phyloP scores from a whole-genome alignment of 2,797 vertebrate species.

The Neosilurus mollespiculum region DNA sequence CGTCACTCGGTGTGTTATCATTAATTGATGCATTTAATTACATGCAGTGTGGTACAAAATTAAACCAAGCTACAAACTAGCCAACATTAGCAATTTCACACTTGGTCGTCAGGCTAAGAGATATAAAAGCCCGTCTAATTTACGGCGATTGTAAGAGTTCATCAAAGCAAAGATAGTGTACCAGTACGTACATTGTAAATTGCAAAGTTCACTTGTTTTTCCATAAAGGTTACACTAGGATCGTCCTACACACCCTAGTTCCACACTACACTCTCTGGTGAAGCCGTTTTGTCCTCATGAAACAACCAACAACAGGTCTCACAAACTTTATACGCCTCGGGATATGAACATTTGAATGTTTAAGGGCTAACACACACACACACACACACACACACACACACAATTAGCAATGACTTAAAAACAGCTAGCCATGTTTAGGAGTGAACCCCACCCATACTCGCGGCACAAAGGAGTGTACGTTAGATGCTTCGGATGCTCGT shows the following conservation, averaged over 20 bases:
- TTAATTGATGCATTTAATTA: neutral
- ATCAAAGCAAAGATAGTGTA: too few species aligned
- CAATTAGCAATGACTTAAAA: neutral
- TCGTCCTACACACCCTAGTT: neutral
- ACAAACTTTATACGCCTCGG: too few species aligned
- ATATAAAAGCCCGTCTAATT: neutral
- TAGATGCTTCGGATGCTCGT: neutral
- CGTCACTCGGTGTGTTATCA: neutral
- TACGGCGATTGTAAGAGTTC: neutral
- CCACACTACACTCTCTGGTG: neutral
- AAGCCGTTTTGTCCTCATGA: neutral
- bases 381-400: neutral
- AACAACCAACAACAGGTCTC: neutral
- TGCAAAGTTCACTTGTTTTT: neutral
- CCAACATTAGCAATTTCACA: too few species aligned
- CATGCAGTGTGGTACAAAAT: neutral
- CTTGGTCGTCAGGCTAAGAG: neutral
- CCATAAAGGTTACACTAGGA: neutral
- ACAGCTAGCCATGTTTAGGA: neutral
- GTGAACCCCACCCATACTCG: neutral
- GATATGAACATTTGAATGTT: slow-evolving; percentile 2
- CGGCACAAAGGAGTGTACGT: too few species aligned
- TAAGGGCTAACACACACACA: neutral
- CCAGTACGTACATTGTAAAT: neutral
- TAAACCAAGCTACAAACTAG: neutral